These are phyloP conservation scores for Philereme vetulata DNA, from an alignment of 2,888 invertebrate species.

Conservation along the genomic window DNA sequence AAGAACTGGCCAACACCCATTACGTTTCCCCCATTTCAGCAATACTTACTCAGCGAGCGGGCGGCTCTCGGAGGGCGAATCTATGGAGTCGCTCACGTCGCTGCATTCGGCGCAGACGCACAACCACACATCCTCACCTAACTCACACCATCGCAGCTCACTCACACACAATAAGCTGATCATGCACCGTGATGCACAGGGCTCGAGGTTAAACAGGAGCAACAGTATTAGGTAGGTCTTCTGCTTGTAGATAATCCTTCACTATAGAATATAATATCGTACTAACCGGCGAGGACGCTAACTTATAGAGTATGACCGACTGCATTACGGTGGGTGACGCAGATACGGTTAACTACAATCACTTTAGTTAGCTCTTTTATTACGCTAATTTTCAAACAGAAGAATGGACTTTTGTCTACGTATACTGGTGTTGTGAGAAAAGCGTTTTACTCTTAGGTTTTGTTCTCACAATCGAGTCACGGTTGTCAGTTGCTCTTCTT, in stretches of 20 bases:
- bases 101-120: constrained; percentile 91
- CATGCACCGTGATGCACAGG: constrained; percentile 84
- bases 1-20: constrained; percentile 47
- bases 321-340: too few species aligned
- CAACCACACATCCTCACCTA: constrained; percentile 88
- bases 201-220: constrained; percentile 91
- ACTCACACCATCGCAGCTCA: constrained; percentile 87
- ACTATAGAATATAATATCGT: too few species aligned
- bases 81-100: constrained; percentile 91
- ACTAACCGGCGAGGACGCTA: too few species aligned
- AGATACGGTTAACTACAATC: too few species aligned
- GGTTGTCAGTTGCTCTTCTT: background rate
- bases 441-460: background rate
- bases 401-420: too few species aligned
- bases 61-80: constrained; percentile 94
- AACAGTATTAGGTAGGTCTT: constrained; percentile 94
- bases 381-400: too few species aligned
- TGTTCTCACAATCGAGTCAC: constrained; percentile 6
- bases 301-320: too few species aligned
- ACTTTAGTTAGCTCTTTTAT: too few species aligned
- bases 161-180: constrained; percentile 85
- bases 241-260: background rate
- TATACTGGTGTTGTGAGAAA: too few species aligned
- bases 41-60: constrained; percentile 89
- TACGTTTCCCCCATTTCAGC: constrained; percentile 78